Percentiles rank a stretch among this genome's conserved stretches.
These are phyloP conservation scores for Nesometra sesokonis DNA, from an alignment of 35 echinoderm and acorn worm species.

Conservation along the genomic window DNA sequence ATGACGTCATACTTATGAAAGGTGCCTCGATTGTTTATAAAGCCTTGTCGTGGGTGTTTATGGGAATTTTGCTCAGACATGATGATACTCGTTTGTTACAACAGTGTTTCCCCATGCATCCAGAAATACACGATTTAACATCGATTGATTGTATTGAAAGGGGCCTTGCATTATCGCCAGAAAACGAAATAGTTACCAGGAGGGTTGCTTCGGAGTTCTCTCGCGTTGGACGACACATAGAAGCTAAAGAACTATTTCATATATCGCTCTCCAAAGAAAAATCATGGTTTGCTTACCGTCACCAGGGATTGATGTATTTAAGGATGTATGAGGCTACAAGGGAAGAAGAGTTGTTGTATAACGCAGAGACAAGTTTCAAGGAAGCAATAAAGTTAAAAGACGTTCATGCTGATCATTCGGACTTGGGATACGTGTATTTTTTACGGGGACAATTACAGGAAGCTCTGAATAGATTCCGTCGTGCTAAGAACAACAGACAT, in stretches of 20 bases:
- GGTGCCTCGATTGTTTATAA: slow-evolving; percentile 6
- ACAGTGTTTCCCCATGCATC: background rate
- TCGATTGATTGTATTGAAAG: slow-evolving; percentile 15
- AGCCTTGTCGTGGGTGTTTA: slow-evolving; percentile 60
- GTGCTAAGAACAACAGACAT: slow-evolving; percentile 36
- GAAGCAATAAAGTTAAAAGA: slow-evolving; percentile 28
- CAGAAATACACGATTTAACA: background rate
- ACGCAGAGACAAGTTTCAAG: slow-evolving; percentile 33
- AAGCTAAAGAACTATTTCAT: slow-evolving; percentile 35
- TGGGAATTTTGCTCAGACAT: slow-evolving; percentile 66
- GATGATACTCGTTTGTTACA: background rate
- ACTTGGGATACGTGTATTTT: slow-evolving; percentile 50
- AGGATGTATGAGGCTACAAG: slow-evolving; percentile 29
- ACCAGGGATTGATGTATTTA: slow-evolving; percentile 46
- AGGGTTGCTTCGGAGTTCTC: slow-evolving; percentile 63
- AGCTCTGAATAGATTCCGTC: slow-evolving; percentile 40
- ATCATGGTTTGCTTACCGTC: slow-evolving; percentile 52
- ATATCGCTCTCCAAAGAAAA: slow-evolving; percentile 21
- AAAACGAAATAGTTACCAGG: slow-evolving; percentile 25
- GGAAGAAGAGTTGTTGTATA: slow-evolving; percentile 5
- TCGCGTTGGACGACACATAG: slow-evolving; percentile 22
- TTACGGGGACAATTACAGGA: slow-evolving; percentile 17
- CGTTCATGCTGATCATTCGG: slow-evolving; percentile 68
- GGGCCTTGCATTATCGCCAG: slow-evolving; percentile 16
- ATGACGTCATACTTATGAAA: slow-evolving; percentile 23